Evolutionary conservation across 2,797 vertebrate genomes (phyloP).

Genomic region (Clamator glandarius): DNA sequence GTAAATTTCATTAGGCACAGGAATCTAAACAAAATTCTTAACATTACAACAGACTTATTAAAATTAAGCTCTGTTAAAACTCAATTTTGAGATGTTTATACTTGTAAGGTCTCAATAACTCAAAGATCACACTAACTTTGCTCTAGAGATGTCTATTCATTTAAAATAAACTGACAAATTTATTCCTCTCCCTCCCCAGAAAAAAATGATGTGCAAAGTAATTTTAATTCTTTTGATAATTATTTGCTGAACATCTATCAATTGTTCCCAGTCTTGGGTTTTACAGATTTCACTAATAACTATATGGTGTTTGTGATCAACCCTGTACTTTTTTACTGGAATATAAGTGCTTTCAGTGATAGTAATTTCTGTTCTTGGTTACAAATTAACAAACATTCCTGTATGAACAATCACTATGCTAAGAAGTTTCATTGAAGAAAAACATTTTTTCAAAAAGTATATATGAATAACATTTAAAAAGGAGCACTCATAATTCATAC

Average conservation of each 20-base stretch:
- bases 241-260: background rate
- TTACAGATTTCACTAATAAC: background rate
- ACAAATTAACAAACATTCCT: background rate
- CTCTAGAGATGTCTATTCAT: background rate
- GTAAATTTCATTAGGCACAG: background rate
- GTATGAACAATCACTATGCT: background rate
- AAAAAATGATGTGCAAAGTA: background rate
- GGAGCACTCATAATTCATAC: background rate
- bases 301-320: background rate
- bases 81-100: background rate
- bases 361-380: background rate
- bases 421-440: background rate
- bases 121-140: background rate
- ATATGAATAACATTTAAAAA: background rate
- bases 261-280: background rate
- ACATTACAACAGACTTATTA: background rate
- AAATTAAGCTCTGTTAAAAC: background rate
- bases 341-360: background rate
- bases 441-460: background rate
- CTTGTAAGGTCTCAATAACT: background rate
- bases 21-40: background rate
- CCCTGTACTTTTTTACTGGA: background rate
- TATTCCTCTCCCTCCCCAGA: too few species aligned
- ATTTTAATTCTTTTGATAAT: background rate
- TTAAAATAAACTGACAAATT: background rate